Percentiles rank a stretch among this genome's conserved stretches.
phyloP scores from a whole-genome alignment of 2,797 vertebrate genomes.

The Sebastes steindachneri region DNA sequence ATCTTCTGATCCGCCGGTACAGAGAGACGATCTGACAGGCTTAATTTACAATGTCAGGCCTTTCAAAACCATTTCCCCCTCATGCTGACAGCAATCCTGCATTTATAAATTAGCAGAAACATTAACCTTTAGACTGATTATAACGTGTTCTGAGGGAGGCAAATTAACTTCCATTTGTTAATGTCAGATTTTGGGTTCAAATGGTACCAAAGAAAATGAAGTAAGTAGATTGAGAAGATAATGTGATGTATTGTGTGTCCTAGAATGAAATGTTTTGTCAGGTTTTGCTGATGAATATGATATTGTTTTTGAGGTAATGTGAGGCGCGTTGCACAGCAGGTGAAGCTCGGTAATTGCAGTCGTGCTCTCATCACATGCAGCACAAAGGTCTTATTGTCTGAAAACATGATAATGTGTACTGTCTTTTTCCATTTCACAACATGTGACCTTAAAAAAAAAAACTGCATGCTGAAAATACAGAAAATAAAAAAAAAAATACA shows the following conservation, averaged over 20 bases:
- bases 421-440: slow-evolving; percentile 37
- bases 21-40: slow-evolving; percentile 85
- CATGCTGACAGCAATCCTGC: slow-evolving; percentile 85
- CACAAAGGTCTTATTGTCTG: slow-evolving; percentile 74
- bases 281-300: slow-evolving; percentile 66
- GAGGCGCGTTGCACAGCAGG: slow-evolving; percentile 57
- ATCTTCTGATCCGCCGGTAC: slow-evolving; percentile 81
- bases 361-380: slow-evolving; percentile 58
- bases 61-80: slow-evolving; percentile 85
- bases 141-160: slow-evolving; percentile 81
- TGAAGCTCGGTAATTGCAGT: slow-evolving; percentile 78
- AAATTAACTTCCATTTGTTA: slow-evolving; percentile 87
- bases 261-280: slow-evolving; percentile 76
- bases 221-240: slow-evolving; percentile 71
- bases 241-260: slow-evolving; percentile 58
- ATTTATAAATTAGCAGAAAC: slow-evolving; percentile 90
- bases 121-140: slow-evolving; percentile 88
- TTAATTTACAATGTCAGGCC: slow-evolving; percentile 88
- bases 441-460: slow-evolving; percentile 11
- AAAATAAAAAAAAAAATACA: slow-evolving; percentile 26
- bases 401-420: slow-evolving; percentile 39
- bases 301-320: slow-evolving; percentile 72
- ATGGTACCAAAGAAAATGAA: slow-evolving; percentile 68
- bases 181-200: slow-evolving; percentile 81
- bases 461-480: slow-evolving; percentile 2